Evolutionary conservation across 2,888 invertebrate genomes (phyloP).

Genomic region (Blastobasis adustella): DNA sequence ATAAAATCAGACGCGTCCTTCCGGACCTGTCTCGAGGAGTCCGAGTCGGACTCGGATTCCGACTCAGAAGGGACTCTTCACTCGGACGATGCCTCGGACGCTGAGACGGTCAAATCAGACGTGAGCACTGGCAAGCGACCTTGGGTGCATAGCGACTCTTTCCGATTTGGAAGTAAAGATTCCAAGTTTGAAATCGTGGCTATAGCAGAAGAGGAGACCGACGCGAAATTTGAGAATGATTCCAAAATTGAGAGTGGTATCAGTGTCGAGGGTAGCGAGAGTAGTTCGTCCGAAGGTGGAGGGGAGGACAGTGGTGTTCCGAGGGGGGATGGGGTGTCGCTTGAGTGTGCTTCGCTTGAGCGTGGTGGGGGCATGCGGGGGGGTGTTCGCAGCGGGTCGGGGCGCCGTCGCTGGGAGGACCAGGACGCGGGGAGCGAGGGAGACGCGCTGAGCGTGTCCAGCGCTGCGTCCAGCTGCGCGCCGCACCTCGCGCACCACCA

Average conservation of each 20-base stretch:
- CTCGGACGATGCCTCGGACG: conserved; percentile 39
- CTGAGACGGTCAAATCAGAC: conserved; percentile 61
- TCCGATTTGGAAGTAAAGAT: conserved; percentile 46
- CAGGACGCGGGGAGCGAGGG: conserved; percentile 60
- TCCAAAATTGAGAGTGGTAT: conserved; percentile 61
- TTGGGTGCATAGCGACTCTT: conserved; percentile 65
- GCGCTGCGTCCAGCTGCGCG: conserved; percentile 65
- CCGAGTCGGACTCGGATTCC: conserved; percentile 56
- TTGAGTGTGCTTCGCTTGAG: conserved; percentile 69
- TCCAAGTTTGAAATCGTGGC: conserved; percentile 36
- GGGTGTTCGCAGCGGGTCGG: conserved; percentile 72
- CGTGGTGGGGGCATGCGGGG: conserved; percentile 54
- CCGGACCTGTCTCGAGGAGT: conserved; percentile 57
- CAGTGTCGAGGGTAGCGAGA: conserved; percentile 49
- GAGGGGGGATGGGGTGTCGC: conserved; percentile 51
- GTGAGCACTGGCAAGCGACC: conserved; percentile 55
- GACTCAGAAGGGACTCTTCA: conserved; percentile 56
- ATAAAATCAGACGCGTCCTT: conserved; percentile 57
- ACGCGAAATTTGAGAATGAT: conserved; percentile 35
- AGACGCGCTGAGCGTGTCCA: conserved; percentile 65
- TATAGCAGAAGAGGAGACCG: conserved; percentile 38
- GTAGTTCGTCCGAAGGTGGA: conserved; percentile 48
- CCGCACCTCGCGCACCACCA: conserved; percentile 60
- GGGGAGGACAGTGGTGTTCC: conserved; percentile 61
- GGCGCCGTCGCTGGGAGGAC: conserved; percentile 67